phyloP scores from a whole-genome alignment of 2,888 invertebrate genomes.

The Acronicta leporina region DNA sequence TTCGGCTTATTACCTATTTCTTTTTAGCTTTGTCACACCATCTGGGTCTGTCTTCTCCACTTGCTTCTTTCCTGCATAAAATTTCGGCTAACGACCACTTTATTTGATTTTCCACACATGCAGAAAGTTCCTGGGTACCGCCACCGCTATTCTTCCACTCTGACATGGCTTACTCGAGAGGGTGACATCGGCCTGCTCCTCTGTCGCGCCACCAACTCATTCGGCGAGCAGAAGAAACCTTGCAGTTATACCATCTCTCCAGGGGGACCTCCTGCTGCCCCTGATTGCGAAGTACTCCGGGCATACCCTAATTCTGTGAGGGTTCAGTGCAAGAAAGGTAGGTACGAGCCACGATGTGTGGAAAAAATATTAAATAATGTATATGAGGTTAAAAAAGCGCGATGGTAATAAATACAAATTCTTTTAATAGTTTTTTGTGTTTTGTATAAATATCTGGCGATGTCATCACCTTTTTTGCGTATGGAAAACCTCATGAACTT shows the following conservation, averaged over 20 bases:
- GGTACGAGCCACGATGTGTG: constrained; percentile 53
- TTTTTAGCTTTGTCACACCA: too few relatives aligned
- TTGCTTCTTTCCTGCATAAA: too few relatives aligned
- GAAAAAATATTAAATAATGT: background rate
- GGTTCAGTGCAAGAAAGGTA: constrained; percentile 75
- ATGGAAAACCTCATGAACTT: too few relatives aligned
- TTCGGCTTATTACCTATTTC: too few relatives aligned
- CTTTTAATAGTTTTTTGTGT: too few relatives aligned
- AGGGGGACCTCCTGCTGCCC: constrained; percentile 70
- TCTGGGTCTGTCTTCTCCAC: too few relatives aligned
- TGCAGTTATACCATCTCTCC: constrained; percentile 67
- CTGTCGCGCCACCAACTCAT: constrained; percentile 75
- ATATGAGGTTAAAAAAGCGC: too few relatives aligned
- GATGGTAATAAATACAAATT: too few relatives aligned
- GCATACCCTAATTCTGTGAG: constrained; percentile 61
- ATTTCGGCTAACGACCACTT: too few relatives aligned
- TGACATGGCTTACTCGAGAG: constrained; percentile 73
- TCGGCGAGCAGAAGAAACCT: constrained; percentile 76
- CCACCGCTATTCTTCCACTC: constrained; percentile 71
- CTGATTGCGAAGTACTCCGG: constrained; percentile 66
- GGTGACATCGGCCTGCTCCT: constrained; percentile 71
- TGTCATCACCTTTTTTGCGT: too few relatives aligned
- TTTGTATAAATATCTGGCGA: too few relatives aligned
- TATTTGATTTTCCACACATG: background rate
- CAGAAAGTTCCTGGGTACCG: constrained; percentile 71